Evolutionary conservation across 2,113 vertebrate species (phyloP).

Genomic region (Mixornis gularis): DNA sequence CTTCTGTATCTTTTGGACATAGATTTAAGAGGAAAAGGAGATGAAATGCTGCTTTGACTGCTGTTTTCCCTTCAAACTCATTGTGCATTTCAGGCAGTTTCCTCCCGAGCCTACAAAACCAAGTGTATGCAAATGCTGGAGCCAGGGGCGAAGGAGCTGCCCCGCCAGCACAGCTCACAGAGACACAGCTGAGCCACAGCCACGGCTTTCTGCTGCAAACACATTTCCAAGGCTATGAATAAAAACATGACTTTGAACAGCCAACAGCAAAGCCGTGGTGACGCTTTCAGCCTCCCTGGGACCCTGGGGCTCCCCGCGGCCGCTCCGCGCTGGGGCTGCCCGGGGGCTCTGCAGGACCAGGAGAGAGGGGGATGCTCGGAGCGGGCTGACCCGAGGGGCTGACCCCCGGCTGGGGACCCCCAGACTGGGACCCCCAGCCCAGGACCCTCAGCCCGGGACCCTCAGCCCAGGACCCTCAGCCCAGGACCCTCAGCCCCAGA

Average conservation of each 20-base stretch:
- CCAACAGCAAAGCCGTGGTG: accelerated
- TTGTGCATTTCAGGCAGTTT: neutral
- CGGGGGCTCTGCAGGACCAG: neutral
- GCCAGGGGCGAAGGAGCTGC: neutral
- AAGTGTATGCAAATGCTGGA: accelerated
- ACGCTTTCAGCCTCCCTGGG: accelerated
- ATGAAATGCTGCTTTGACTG: neutral
- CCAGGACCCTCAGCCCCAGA: accelerated
- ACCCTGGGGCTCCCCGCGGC: neutral
- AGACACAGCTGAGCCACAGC: neutral
- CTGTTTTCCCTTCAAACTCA: neutral
- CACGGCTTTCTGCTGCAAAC: neutral
- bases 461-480: accelerated
- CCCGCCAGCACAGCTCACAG: neutral
- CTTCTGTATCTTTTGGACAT: neutral
- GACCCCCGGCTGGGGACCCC: neutral
- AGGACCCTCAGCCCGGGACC: accelerated
- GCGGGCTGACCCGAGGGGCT: neutral
- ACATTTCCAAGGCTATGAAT: neutral
- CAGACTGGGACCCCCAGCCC: too few species aligned
- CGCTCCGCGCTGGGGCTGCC: accelerated
- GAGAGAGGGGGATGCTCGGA: neutral
- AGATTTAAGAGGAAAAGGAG: neutral
- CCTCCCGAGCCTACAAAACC: neutral
- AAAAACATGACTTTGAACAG: accelerated